Conservation (phyloP, 2,797 vertebrate species). For the Serranus cabrilla region DNA sequence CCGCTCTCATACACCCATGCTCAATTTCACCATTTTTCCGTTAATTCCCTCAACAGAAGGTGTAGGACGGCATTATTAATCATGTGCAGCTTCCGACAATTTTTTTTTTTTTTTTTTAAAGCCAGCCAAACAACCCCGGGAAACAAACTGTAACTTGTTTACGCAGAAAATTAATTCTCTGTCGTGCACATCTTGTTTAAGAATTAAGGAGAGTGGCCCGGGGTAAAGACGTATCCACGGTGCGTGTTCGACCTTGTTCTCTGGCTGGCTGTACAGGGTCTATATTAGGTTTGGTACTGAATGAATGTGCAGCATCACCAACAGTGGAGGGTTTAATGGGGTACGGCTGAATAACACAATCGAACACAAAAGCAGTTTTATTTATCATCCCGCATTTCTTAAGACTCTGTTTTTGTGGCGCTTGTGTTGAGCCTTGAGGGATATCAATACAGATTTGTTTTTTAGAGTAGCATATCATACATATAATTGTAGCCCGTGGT, state of each 20-base stretch:
- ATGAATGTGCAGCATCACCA: slow-evolving; percentile 34
- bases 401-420: neutral
- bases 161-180: slow-evolving; percentile 76
- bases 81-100: slow-evolving; percentile 56
- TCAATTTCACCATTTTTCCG: slow-evolving; percentile 54
- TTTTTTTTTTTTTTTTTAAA: neutral
- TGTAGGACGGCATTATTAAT: slow-evolving; percentile 75
- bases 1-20: slow-evolving; percentile 28
- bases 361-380: slow-evolving; percentile 1
- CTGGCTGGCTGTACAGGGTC: slow-evolving; percentile 21
- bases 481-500: slow-evolving; percentile 15
- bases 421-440: slow-evolving; percentile 15
- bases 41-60: slow-evolving; percentile 73
- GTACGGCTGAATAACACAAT: slow-evolving; percentile 4
- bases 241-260: slow-evolving; percentile 68
- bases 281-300: slow-evolving; percentile 4
- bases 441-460: slow-evolving; percentile 26
- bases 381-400: slow-evolving; percentile 9
- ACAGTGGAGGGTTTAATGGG: slow-evolving; percentile 18
- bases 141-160: slow-evolving; percentile 78
- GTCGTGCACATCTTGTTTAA: slow-evolving; percentile 77
- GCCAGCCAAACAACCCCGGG: slow-evolving; percentile 62
- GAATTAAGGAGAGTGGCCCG: slow-evolving; percentile 72
- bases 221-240: slow-evolving; percentile 52
- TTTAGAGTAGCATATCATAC: neutral